Evolutionary conservation across 1,140 invertebrate genomes (phyloP).

Genomic region (Choristoneura fumiferana): DNA sequence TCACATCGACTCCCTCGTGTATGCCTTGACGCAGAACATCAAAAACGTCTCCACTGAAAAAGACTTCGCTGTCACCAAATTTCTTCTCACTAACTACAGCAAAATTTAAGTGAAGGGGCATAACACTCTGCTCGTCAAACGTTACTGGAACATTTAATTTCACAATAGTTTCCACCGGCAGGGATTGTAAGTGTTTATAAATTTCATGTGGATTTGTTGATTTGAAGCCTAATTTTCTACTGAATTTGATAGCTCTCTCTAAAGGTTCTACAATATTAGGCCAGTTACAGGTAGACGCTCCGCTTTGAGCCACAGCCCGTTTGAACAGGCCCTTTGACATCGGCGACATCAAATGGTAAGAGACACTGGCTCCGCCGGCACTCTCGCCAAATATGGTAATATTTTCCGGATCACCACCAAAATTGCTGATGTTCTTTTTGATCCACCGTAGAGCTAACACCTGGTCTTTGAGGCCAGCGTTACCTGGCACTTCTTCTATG

Average conservation of each 20-base stretch:
- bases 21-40: not conserved
- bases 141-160: not conserved
- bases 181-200: not conserved
- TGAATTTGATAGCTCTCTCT: constrained; percentile 9
- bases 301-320: constrained; percentile 19
- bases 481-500: constrained; percentile 37
- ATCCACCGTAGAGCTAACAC: constrained; percentile 23
- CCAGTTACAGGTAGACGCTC: not conserved
- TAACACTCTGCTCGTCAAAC: not conserved
- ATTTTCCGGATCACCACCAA: constrained; percentile 83
- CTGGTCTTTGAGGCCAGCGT: constrained; percentile 29
- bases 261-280: not conserved
- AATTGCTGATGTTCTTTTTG: constrained; percentile 46
- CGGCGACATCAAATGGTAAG: constrained; percentile 75
- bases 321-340: constrained; percentile 77
- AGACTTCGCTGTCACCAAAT: not conserved
- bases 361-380: constrained; percentile 79
- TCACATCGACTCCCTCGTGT: constrained; percentile 3
- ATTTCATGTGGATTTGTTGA: not conserved
- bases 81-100: not conserved
- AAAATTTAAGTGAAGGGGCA: not conserved
- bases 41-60: not conserved
- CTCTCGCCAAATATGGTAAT: constrained; percentile 86
- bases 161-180: constrained; percentile 1
- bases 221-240: constrained; percentile 10